phyloP scores from a whole-genome alignment of 2,888 invertebrate species.

The Lamellibrachia satsuma region DNA sequence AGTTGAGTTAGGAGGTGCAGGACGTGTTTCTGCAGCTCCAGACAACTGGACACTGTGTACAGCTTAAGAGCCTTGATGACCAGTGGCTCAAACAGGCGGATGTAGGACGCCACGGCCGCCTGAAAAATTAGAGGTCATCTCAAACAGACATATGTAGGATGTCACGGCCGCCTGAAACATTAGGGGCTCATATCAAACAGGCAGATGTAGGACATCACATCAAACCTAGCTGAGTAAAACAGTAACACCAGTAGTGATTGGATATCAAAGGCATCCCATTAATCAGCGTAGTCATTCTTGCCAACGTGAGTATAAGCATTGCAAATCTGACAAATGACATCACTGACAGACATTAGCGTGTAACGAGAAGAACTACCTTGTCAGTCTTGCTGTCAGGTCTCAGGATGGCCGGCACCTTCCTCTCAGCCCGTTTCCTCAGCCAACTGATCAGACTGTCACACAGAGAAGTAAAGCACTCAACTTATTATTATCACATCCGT shows the following conservation, averaged over 20 bases:
- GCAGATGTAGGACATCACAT: no score
- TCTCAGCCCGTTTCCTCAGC: conserved; percentile 64
- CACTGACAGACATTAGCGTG: neutral
- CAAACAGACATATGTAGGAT: neutral
- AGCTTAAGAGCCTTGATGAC: conserved; percentile 91
- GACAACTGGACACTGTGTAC: conserved; percentile 87
- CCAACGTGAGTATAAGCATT: no score
- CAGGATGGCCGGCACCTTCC: conserved; percentile 66
- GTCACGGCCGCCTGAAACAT: neutral
- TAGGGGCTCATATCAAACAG: no score
- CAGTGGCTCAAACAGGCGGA: conserved; percentile 91
- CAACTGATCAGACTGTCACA: conserved; percentile 59
- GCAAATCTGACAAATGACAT: no score
- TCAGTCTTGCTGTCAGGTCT: conserved; percentile 66
- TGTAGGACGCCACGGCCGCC: conserved; percentile 76
- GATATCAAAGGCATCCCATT: no score
- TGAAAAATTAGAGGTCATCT: neutral
- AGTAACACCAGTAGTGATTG: no score
- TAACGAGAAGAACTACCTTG: conserved; percentile 51
- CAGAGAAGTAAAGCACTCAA: neutral
- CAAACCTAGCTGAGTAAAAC: no score
- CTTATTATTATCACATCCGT: neutral
- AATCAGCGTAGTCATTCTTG: no score
- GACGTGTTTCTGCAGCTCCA: conserved; percentile 84
- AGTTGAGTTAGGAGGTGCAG: conserved; percentile 85